These are phyloP conservation scores for Lasioglossum albipes DNA, from an alignment of 1,140 invertebrate species.

Conservation along the genomic window DNA sequence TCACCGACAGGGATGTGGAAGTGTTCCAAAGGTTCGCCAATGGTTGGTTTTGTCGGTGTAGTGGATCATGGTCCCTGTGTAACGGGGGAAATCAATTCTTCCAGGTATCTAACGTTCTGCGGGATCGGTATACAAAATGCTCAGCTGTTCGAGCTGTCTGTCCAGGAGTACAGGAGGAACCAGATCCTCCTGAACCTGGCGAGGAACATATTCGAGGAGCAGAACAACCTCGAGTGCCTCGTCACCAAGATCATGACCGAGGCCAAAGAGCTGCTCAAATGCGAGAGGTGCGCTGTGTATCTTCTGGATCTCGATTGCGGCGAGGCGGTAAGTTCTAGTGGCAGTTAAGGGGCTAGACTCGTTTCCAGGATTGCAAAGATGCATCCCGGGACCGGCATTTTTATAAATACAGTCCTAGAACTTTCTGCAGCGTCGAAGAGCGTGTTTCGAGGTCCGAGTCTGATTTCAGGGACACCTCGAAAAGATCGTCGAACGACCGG, in stretches of 20 bases:
- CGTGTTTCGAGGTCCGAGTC: conserved; percentile 26
- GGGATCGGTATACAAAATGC: conserved; percentile 98
- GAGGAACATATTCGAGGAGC: conserved; percentile 80
- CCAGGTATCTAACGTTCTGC: conserved; percentile 95
- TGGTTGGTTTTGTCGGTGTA: background rate
- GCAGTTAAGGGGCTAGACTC: too few species aligned
- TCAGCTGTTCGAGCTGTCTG: conserved; percentile 96
- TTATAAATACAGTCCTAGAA: too few species aligned
- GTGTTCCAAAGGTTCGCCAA: conserved; percentile 85
- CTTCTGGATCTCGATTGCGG: conserved; percentile 91
- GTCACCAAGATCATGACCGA: conserved; percentile 98
- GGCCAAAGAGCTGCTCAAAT: conserved; percentile 94
- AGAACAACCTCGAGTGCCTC: conserved; percentile 94
- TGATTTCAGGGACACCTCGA: conserved; percentile 88
- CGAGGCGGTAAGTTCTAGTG: conserved; percentile 86
- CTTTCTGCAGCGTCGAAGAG: background rate
- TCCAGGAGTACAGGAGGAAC: conserved; percentile 95
- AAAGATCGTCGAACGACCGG: conserved; percentile 88
- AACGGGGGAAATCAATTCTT: conserved; percentile 31
- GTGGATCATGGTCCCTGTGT: background rate
- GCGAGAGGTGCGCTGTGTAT: conserved; percentile 95
- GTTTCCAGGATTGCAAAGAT: too few species aligned
- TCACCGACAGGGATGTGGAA: conserved; percentile 94
- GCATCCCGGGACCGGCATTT: too few species aligned
- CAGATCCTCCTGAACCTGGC: conserved; percentile 83